Evolutionary conservation across 2,888 invertebrate genomes (phyloP).

Genomic region (Hipparchia semele): DNA sequence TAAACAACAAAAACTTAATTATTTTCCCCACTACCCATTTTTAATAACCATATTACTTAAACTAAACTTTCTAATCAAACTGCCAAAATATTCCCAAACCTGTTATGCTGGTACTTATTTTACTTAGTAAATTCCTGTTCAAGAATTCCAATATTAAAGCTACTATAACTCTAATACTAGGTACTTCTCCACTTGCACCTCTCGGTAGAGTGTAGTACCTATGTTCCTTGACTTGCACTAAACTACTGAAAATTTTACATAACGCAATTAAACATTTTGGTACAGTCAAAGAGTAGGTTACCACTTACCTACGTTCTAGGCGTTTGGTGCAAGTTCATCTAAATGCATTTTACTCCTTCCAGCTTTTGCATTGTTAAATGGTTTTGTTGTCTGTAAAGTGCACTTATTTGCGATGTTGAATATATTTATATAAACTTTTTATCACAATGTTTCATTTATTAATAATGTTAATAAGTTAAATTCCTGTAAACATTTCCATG

Average conservation of each 20-base stretch:
- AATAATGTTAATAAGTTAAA: no score
- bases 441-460: not conserved
- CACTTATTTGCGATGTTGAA: slow-evolving; percentile 1
- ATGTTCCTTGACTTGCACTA: no score
- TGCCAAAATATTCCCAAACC: slow-evolving; percentile 6
- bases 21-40: not conserved
- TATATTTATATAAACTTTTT: not conserved
- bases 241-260: no score
- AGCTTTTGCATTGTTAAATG: not conserved
- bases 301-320: no score
- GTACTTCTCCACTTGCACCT: no score
- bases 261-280: no score
- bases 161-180: not conserved
- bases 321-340: no score
- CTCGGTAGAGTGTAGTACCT: no score
- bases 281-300: no score
- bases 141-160: not conserved
- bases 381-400: not conserved
- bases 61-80: not conserved
- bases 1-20: not conserved
- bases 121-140: not conserved
- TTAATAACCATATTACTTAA: not conserved
- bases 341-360: not conserved
- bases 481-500: not conserved
- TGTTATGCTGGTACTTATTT: no score